phyloP scores from a whole-genome alignment of 2,113 vertebrate genomes.

The Salvelinus sp. region DNA sequence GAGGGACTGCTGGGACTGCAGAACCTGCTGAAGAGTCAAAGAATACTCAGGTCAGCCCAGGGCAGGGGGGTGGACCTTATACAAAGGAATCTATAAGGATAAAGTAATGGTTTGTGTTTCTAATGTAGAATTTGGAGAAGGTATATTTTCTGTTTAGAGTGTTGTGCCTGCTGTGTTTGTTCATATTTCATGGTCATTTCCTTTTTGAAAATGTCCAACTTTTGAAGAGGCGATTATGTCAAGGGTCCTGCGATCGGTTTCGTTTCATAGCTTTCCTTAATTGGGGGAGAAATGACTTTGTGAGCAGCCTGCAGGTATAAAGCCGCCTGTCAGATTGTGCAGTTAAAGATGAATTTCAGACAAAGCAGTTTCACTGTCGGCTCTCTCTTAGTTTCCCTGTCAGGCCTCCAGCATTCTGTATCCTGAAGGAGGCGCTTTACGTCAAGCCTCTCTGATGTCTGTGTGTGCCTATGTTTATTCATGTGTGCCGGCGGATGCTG shows the following conservation, averaged over 20 bases:
- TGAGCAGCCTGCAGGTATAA: not conserved
- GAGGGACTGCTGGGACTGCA: slow-evolving; percentile 95
- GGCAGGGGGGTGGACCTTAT: not conserved
- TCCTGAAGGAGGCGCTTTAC: not conserved
- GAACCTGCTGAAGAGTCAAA: slow-evolving; percentile 94
- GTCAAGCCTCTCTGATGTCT: not conserved
- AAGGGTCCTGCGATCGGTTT: not conserved
- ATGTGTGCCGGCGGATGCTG: not conserved
- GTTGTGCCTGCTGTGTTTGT: not conserved
- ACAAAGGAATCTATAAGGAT: no score
- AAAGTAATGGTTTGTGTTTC: no score
- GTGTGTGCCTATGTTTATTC: not conserved
- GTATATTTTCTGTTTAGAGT: not conserved
- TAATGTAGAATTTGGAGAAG: not conserved
- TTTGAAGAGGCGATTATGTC: no score
- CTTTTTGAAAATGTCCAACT: not conserved
- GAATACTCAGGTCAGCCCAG: slow-evolving; percentile 77
- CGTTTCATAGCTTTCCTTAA: not conserved
- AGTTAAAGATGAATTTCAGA: not conserved
- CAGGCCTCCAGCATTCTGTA: not conserved
- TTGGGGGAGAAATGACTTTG: not conserved
- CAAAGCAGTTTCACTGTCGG: not conserved
- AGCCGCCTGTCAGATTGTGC: not conserved
- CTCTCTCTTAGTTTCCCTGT: not conserved
- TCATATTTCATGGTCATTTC: not conserved